Evolutionary conservation across 2,797 vertebrate genomes (phyloP).

Genomic region (Denticeps clupeoides): DNA sequence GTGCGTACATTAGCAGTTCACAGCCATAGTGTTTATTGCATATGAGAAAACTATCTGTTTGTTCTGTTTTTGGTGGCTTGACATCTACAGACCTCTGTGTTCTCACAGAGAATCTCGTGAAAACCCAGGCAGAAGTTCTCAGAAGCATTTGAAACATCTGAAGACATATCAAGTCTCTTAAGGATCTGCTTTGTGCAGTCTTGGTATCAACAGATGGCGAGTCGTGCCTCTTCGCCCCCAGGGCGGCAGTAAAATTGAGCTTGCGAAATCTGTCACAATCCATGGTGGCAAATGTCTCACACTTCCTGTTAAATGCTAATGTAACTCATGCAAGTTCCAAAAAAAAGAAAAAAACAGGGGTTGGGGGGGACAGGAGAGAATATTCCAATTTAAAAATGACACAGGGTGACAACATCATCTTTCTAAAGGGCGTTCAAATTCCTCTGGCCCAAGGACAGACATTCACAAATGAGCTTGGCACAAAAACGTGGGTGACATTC

Average conservation of each 20-base stretch:
- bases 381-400: constrained; percentile 59
- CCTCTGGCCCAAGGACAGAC: constrained; percentile 43
- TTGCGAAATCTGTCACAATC: constrained; percentile 63
- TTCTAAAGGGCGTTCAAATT: constrained; percentile 47
- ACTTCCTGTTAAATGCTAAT: constrained; percentile 60
- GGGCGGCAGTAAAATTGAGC: constrained; percentile 52
- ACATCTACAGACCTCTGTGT: constrained; percentile 17
- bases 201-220: constrained; percentile 58
- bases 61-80: background rate
- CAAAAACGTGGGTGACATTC: constrained; percentile 55
- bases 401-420: constrained; percentile 47
- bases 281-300: constrained; percentile 54
- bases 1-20: no score
- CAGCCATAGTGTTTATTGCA: no score
- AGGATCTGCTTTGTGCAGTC: constrained; percentile 42
- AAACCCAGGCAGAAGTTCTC: constrained; percentile 16
- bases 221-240: constrained; percentile 30
- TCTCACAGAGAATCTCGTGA: constrained; percentile 7
- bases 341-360: constrained; percentile 14
- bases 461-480: constrained; percentile 43
- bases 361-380: constrained; percentile 23
- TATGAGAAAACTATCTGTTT: no score
- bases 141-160: constrained; percentile 19
- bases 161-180: constrained; percentile 27
- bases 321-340: constrained; percentile 51